phyloP scores from a whole-genome alignment of 2,888 invertebrate genomes.

The Lithophane semibrunnea region DNA sequence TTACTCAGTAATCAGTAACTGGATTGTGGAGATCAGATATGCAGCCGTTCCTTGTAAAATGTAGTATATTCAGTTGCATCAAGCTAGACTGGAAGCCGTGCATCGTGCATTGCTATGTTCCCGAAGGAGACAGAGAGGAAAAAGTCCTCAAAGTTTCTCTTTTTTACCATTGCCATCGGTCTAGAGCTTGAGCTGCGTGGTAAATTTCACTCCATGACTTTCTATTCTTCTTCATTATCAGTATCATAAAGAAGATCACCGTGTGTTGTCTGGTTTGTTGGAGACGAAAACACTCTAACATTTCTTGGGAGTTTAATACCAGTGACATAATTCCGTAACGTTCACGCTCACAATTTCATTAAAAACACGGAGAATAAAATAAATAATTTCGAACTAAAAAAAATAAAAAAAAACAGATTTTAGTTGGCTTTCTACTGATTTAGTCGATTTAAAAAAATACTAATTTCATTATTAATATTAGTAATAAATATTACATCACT shows the following conservation, averaged over 20 bases:
- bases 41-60: background rate
- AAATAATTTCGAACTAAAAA: background rate
- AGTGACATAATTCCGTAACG: too few relatives aligned
- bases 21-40: background rate
- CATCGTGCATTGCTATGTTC: background rate
- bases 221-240: background rate
- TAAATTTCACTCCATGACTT: background rate
- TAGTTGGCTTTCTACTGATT: background rate
- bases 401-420: background rate
- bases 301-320: background rate
- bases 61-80: background rate
- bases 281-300: background rate
- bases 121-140: background rate
- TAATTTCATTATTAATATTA: background rate
- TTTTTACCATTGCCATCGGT: background rate
- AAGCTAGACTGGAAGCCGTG: background rate
- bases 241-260: background rate
- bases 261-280: background rate
- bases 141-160: background rate
- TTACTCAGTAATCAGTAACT: background rate
- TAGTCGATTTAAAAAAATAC: background rate
- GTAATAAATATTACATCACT: slow-evolving; percentile 41
- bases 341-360: background rate
- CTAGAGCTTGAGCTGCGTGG: background rate
- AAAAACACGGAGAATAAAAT: background rate